Base-by-base conservation (phyloP, 1,140 invertebrate genomes). In the Drosophila miranda region DNA sequence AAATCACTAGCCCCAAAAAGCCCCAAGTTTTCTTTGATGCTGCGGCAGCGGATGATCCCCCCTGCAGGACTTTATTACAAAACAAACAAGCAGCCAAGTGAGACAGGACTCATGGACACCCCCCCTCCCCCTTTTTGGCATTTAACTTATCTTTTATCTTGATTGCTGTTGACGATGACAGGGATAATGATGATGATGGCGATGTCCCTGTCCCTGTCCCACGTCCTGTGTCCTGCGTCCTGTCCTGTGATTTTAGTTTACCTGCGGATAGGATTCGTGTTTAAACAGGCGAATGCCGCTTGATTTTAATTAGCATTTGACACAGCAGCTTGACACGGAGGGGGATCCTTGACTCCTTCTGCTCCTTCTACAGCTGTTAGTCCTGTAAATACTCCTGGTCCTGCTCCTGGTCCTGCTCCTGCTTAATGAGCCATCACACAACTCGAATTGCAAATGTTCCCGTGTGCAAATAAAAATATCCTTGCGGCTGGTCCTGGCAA, bases 141-240 rank as follows among this genome's bases (percentile, higher is more conserved):
- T 87, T 87, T 87, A 87, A 87, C 83, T 87, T 87, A 87, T 87
- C 82, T 86, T 86, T 88, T 87, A 87, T 87, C 82, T 76, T 87
- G 82, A 87, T 87, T 87, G 82, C 82, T 87, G 82, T 87, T 78
- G 82, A 87, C 82, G 82, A 87, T 87, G 82, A 82, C 82, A 87
- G 76, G 82, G 82, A 87, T 87, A 87, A 87, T 87, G 82, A 87
- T 87, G 78, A 87, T 86, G 81, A 80, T 78, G 80, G 56, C 63
- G 79, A 59, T 54, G 44, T 61, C 56, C 56, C 30, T 30, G 28
- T 8, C 28, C 16, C 16, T 16, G 16, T 16, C 28, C 28, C 1
- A 0, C 1, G 28, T 28, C 53, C 43, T 45, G 49, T 44, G 61
- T 68, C 64, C 38, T 62, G 56, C 34, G 52, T 52, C 51, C 2